Evolutionary conservation across 2,113 vertebrate genomes (phyloP), one percentile per base, ranked within the genome.

Genomic region (Telmatochromis sp.): DNA sequence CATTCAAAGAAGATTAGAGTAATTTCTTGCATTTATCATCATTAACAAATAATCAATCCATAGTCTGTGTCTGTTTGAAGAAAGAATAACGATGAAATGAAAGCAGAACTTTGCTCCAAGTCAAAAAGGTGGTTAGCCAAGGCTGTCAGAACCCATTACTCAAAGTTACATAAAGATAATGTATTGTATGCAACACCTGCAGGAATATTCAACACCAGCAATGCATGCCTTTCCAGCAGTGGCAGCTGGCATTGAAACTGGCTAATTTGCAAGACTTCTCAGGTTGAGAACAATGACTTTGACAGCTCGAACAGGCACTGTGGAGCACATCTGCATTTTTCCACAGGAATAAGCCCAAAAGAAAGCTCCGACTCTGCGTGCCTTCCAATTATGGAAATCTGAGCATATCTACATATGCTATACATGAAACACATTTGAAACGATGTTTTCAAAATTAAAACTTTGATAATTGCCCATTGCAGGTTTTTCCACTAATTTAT

Each of bases 251-350:
- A 89, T 83, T 91, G 85, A 90, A 94, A 93, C 45, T 80, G 82
- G 79, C 87, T 95, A 92, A 95, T 95, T 94, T 95, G 93, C 91
- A 89, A 88, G 92, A 89, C 90, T 92, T 65, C 93, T 94, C 94
- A 89, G 93, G 93, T 92, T 93, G 87, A 93, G 83, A 94, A 94
- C 93, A 95, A 95, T 94, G 93, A 89, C 89, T 94, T 12, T 95
- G 94, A 96, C 95, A 94, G 94, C 89, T 94, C 3, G 21, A 95
- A 93, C 93, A 95, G 93, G 88, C 93, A 89, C 92, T 82, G 89
- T 82, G 82, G 88, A 94, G 91, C 90, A 93, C 93, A 95, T 95
- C 93, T 94, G 94, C 95, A 94, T 95, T 94, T 92, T 90, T 89
- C 89, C 37, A 11, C 89, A 90, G 89, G 91, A 89, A 90, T 81